Evolutionary conservation across 2,113 vertebrate genomes (phyloP).

Genomic region (Psephotus haematonotus): DNA sequence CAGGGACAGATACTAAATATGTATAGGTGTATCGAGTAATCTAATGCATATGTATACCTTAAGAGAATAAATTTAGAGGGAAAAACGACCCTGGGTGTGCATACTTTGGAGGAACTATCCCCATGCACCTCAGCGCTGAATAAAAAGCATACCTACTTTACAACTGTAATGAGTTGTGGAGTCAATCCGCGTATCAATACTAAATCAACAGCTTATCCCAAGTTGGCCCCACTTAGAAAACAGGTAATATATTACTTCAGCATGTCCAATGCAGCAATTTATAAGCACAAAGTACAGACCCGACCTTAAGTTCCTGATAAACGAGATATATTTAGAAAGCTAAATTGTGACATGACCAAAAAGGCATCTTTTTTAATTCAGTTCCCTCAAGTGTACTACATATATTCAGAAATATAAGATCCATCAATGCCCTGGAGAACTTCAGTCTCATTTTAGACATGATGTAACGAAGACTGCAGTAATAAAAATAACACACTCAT

Average conservation of each 20-base stretch:
- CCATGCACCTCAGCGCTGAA: too few species aligned
- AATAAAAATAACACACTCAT: neutral
- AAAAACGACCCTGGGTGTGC: too few species aligned
- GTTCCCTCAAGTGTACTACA: neutral
- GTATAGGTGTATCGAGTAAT: too few species aligned
- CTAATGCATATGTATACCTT: too few species aligned
- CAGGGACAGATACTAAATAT: too few species aligned
- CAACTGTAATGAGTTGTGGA: too few species aligned
- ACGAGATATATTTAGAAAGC: neutral
- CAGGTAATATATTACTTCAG: neutral
- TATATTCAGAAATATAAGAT: neutral
- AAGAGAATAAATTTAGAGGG: too few species aligned
- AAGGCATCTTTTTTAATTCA: neutral
- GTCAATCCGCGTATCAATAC: too few species aligned
- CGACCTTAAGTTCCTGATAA: neutral
- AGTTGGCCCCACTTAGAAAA: neutral
- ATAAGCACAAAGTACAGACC: neutral
- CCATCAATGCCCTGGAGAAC: neutral
- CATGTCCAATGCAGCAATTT: neutral
- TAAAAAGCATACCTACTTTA: too few species aligned
- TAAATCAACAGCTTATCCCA: neutral
- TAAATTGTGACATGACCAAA: neutral
- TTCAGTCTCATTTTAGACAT: neutral
- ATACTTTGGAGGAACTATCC: too few species aligned
- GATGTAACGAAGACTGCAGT: neutral